These are phyloP conservation scores for Tipula helvola DNA, from an alignment of 2,888 invertebrate species.

Conservation along the genomic window DNA sequence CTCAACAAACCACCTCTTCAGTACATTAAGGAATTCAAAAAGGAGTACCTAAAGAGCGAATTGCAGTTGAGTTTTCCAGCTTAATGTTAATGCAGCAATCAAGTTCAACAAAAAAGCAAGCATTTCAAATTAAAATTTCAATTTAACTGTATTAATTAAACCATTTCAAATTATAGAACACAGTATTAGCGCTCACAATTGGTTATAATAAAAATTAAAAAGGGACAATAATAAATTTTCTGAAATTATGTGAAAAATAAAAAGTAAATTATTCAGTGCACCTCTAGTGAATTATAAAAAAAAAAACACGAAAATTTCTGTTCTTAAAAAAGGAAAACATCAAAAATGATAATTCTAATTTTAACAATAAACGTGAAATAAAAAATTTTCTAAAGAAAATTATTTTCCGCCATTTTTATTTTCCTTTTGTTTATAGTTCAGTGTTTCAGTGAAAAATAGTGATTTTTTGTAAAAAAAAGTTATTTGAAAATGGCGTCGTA, in stretches of 20 bases:
- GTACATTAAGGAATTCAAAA: neutral
- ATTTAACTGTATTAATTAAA: neutral
- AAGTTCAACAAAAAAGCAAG: neutral
- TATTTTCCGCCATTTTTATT: neutral
- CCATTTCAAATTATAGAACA: neutral
- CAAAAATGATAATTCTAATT: neutral
- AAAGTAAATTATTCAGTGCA: neutral
- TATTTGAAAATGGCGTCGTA: neutral
- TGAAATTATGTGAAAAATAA: neutral
- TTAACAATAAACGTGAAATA: neutral
- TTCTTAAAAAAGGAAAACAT: neutral
- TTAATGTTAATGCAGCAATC: neutral
- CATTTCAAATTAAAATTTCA: neutral
- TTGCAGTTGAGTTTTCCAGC: neutral
- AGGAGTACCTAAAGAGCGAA: neutral
- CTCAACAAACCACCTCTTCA: neutral
- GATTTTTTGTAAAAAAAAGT: neutral
- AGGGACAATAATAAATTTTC: neutral
- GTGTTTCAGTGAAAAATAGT: neutral
- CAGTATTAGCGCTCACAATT: neutral
- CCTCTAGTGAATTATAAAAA: neutral
- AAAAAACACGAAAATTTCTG: neutral
- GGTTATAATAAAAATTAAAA: neutral
- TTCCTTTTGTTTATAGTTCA: neutral
- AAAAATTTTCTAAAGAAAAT: neutral